These are phyloP conservation scores for Diglossa cyanea DNA, from an alignment of 2,797 vertebrate genomes.

Conservation along the genomic window DNA sequence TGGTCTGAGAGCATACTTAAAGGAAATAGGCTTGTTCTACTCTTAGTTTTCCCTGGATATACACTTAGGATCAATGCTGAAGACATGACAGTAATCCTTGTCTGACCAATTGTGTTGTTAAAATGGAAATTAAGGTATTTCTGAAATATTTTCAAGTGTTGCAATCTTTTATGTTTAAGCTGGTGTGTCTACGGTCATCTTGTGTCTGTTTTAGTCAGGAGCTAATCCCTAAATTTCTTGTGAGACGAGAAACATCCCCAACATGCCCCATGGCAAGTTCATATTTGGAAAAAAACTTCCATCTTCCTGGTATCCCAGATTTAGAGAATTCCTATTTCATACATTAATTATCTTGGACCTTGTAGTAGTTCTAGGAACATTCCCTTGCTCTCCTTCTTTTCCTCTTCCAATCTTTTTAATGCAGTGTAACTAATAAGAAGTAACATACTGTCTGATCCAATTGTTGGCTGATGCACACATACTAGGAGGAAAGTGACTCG, in stretches of 20 bases:
- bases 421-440: constrained; percentile 51
- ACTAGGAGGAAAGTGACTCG: background rate
- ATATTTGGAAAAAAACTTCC: background rate
- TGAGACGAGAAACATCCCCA: background rate
- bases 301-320: background rate
- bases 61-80: background rate
- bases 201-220: background rate
- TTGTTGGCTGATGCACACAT: constrained; percentile 23
- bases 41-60: background rate
- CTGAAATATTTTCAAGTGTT: background rate
- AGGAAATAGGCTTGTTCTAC: background rate
- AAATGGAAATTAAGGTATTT: background rate
- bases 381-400: background rate
- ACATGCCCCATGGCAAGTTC: background rate
- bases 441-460: constrained; percentile 8
- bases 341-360: background rate
- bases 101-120: background rate
- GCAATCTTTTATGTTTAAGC: background rate
- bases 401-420: background rate
- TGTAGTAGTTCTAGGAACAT: background rate
- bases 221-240: background rate
- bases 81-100: background rate
- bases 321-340: background rate
- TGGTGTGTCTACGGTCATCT: background rate
- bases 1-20: background rate